Evolutionary conservation across 2,888 invertebrate genomes (phyloP).

Genomic region (Pharmacophagus antenor): DNA sequence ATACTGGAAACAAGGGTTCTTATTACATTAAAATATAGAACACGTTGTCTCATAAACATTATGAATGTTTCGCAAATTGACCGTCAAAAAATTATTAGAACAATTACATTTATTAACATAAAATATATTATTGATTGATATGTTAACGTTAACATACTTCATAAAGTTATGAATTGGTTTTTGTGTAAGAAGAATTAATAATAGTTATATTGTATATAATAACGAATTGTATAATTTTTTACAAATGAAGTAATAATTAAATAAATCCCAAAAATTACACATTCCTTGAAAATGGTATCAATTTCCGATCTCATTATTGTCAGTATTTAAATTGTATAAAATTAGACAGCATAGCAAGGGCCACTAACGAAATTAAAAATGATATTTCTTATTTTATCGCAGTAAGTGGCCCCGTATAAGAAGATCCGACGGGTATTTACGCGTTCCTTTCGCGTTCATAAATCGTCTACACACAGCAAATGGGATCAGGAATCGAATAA

Average conservation of each 20-base stretch:
- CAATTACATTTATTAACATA: too few relatives aligned
- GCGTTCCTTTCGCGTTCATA: constrained; percentile 27
- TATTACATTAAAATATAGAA: background rate
- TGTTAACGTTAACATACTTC: too few relatives aligned
- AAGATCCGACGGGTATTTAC: constrained; percentile 29
- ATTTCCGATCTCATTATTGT: background rate
- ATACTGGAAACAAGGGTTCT: background rate
- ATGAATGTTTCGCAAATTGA: background rate
- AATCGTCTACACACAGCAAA: constrained; percentile 30
- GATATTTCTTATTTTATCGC: constrained; percentile 32
- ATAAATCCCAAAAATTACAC: too few relatives aligned
- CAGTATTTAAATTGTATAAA: background rate
- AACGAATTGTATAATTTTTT: too few relatives aligned
- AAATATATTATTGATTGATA: too few relatives aligned
- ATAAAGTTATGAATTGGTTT: too few relatives aligned
- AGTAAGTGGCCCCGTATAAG: constrained; percentile 29
- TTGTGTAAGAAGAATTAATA: too few relatives aligned
- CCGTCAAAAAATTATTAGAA: too few relatives aligned
- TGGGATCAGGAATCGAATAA: constrained; percentile 29
- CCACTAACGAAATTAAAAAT: constrained; percentile 31
- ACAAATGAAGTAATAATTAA: too few relatives aligned
- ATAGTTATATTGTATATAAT: too few relatives aligned
- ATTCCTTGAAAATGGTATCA: too few relatives aligned
- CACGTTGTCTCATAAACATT: background rate
- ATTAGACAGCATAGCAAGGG: constrained; percentile 20